A percentile compares a stretch with the other conserved stretches of the same genome.
phyloP scores from a whole-genome alignment of 2,888 invertebrate species.

The Aspidiotus destructor region DNA sequence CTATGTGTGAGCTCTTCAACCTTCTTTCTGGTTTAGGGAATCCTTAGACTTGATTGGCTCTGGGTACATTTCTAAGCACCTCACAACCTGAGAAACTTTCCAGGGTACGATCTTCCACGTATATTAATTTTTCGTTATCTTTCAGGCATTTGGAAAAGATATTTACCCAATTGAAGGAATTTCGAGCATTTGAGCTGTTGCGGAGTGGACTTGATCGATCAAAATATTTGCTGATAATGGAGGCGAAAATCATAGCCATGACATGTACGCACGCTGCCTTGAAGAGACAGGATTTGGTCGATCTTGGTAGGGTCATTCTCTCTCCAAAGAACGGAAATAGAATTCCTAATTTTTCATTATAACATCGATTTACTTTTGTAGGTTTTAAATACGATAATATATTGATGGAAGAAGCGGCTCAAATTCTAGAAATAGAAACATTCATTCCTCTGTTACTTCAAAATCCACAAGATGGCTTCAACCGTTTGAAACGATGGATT shows the following conservation, averaged over 20 bases:
- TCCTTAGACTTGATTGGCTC: too few species aligned
- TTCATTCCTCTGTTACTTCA: conserved; percentile 97
- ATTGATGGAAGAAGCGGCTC: conserved; percentile 97
- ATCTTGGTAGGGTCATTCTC: conserved; percentile 56
- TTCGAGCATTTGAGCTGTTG: conserved; percentile 92
- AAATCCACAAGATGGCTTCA: conserved; percentile 93
- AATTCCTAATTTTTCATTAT: neutral
- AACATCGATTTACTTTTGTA: conserved; percentile 39
- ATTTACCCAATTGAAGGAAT: conserved; percentile 94
- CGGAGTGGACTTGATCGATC: conserved; percentile 92
- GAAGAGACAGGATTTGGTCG: conserved; percentile 89
- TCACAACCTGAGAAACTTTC: too few species aligned
- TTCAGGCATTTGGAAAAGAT: conserved; percentile 80
- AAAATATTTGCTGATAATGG: conserved; percentile 91
- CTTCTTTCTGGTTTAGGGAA: too few species aligned
- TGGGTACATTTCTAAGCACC: too few species aligned
- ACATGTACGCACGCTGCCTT: conserved; percentile 99
- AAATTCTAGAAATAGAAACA: conserved; percentile 98
- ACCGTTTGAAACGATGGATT: conserved; percentile 95
- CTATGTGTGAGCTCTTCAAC: too few species aligned
- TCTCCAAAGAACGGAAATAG: neutral
- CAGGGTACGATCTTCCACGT: too few species aligned
- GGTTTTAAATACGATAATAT: conserved; percentile 98
- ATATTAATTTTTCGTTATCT: neutral
- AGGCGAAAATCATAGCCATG: conserved; percentile 99